Evolutionary conservation across 2,113 vertebrate species (phyloP), one percentile per base, ranked within the genome.

Genomic region (Oreocharis arfaki): DNA sequence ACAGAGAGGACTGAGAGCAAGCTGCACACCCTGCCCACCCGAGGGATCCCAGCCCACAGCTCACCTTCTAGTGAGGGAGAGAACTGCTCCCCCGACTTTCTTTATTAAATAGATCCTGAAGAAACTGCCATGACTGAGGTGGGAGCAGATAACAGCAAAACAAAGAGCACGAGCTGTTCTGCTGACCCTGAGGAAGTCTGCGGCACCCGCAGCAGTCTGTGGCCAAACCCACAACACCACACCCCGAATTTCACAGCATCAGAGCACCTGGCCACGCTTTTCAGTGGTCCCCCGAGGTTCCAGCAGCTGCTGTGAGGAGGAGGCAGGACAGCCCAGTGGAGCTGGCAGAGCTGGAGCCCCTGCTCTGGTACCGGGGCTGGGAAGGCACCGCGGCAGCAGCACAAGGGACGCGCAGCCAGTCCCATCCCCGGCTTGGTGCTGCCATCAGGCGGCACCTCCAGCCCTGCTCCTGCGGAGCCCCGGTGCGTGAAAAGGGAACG

Each of bases 321-420:
- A 14, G 50, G 35, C 42, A 32, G 70, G 13, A 14, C 10, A 49
- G 11, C 12, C 44, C 65, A 2, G 1, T 0, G 7, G 9, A 7
- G 68, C 27, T 6, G 56, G n/a, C 44, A 9, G 50, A 39, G 42
- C 17, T 1, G 37, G 28, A n/a, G 57, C 21, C 30, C 1, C 35
- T 2, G 77, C 82, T 26, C n/a, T 23, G 50, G 32, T 8, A 2
- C 17, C 9, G 13, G 12, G 3, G 6, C 13, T 33, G 47, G 55
- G 27, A 12, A 56, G 41, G 18, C 65, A 30, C 15, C 18, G 10
- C n/a, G n/a, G n/a, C 13, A 28, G 10, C 53, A 13, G 21, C 59
- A 1, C 12, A 0, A 1, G n/a, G 5, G 37, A 26, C 22, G 2
- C 2, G 9, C 33, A 3, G 4, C 18, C 49, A 7, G 33, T 7